phyloP scores from a whole-genome alignment of 2,113 vertebrate genomes.

The Petaurus breviceps region DNA sequence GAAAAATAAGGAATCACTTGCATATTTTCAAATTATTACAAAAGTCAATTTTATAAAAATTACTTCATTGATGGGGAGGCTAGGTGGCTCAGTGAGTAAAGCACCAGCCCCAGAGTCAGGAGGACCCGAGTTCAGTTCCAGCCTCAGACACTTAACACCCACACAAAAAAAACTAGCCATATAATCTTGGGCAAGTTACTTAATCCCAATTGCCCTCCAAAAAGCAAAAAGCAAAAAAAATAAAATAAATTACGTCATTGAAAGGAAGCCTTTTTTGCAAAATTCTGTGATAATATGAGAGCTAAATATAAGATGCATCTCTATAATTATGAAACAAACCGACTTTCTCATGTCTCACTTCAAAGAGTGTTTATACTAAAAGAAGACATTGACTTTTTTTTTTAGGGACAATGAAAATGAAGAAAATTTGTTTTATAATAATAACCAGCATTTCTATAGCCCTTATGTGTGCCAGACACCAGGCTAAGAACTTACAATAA shows the following conservation, averaged over 20 bases:
- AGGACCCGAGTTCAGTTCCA: no score
- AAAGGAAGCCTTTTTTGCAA: not conserved
- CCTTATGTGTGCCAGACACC: not conserved
- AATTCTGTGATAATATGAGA: not conserved
- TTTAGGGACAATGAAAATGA: not conserved
- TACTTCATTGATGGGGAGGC: no score
- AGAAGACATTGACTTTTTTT: not conserved
- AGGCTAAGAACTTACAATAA: not conserved
- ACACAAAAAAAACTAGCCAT: no score
- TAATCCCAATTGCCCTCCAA: no score
- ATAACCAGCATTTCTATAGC: not conserved
- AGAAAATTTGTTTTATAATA: not conserved
- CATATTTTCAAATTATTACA: not conserved
- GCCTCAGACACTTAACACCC: no score
- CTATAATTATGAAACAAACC: not conserved
- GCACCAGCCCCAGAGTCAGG: no score
- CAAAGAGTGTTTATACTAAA: not conserved
- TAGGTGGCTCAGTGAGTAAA: no score
- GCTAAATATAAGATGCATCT: not conserved
- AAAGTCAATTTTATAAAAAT: not conserved
- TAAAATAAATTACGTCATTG: not conserved
- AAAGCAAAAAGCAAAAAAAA: no score
- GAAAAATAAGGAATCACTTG: not conserved
- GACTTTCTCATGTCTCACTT: not conserved
- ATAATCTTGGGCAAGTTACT: no score